Evolutionary conservation across 2,113 vertebrate genomes (phyloP).

Genomic region (Chionomys nivalis): DNA sequence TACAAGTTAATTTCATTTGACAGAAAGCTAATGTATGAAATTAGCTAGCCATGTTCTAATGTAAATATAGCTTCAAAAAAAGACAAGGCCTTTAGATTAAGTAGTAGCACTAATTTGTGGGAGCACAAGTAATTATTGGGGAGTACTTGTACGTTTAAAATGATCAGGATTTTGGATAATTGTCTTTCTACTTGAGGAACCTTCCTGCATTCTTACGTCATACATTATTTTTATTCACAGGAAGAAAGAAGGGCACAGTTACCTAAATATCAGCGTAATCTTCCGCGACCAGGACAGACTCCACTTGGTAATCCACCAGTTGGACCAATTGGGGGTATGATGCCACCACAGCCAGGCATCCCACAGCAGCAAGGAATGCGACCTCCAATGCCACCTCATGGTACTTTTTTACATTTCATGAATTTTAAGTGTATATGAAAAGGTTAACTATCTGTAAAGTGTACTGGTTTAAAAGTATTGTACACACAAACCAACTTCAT

Average conservation of each 20-base stretch:
- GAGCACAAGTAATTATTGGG: background rate
- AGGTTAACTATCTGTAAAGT: slow-evolving; percentile 19
- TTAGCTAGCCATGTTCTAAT: background rate
- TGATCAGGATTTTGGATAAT: background rate
- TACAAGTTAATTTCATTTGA: slow-evolving; percentile 11
- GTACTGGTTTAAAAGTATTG: background rate
- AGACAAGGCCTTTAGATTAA: background rate
- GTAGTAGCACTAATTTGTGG: background rate
- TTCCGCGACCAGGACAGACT: slow-evolving; percentile 93
- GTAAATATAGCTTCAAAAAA: background rate
- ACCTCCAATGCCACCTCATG: slow-evolving; percentile 93
- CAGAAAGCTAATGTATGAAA: background rate
- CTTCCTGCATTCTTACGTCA: background rate
- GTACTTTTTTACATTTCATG: slow-evolving; percentile 78
- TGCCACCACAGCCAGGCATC: slow-evolving; percentile 93
- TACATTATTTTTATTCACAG: slow-evolving; percentile 82
- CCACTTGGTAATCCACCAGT: slow-evolving; percentile 91
- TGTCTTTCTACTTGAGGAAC: slow-evolving; percentile 21
- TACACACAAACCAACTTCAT: slow-evolving; percentile 25
- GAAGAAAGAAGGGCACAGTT: slow-evolving; percentile 97
- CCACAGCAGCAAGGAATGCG: slow-evolving; percentile 95
- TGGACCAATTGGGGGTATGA: slow-evolving; percentile 94
- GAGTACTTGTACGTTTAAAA: background rate
- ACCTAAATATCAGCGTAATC: slow-evolving; percentile 96
- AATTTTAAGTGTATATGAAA: background rate